These are phyloP conservation scores for Typhlomys cinereus DNA, from an alignment of 2,113 vertebrate genomes.

Conservation along the genomic window DNA sequence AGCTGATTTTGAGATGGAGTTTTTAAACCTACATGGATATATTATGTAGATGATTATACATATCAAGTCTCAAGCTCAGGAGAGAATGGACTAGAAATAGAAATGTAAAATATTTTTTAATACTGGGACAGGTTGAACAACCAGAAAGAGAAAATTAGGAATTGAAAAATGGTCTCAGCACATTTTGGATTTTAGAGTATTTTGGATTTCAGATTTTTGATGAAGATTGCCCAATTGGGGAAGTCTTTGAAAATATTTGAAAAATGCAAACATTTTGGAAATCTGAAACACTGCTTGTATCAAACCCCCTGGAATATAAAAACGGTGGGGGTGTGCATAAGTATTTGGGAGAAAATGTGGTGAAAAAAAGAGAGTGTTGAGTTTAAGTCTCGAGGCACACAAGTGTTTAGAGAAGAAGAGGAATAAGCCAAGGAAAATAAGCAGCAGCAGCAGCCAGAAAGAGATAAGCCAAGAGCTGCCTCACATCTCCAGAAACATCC, in stretches of 20 bases:
- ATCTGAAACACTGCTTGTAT: neutral
- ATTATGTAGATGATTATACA: neutral
- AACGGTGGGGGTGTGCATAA: neutral
- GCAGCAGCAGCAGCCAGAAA: slow-evolving; percentile 27
- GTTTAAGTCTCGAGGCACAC: slow-evolving; percentile 39
- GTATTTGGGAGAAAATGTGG: neutral
- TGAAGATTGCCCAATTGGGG: neutral
- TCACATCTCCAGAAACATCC: slow-evolving; percentile 36
- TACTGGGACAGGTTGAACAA: neutral
- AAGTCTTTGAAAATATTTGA: neutral
- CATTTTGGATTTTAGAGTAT: neutral
- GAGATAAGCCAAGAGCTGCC: slow-evolving; percentile 57
- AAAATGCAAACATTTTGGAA: neutral
- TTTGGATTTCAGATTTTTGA: neutral
- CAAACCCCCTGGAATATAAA: neutral
- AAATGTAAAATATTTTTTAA: neutral
- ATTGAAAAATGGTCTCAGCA: neutral
- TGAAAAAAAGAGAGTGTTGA: neutral
- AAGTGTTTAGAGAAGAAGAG: neutral
- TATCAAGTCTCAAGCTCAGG: neutral
- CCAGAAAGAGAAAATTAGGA: neutral
- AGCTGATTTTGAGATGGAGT: slow-evolving; percentile 4
- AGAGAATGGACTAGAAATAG: slow-evolving; percentile 23
- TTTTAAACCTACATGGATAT: neutral
- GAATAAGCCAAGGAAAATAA: slow-evolving; percentile 41